Conservation (phyloP, 2,113 vertebrate genomes). For the Chaenogobius annularis region DNA sequence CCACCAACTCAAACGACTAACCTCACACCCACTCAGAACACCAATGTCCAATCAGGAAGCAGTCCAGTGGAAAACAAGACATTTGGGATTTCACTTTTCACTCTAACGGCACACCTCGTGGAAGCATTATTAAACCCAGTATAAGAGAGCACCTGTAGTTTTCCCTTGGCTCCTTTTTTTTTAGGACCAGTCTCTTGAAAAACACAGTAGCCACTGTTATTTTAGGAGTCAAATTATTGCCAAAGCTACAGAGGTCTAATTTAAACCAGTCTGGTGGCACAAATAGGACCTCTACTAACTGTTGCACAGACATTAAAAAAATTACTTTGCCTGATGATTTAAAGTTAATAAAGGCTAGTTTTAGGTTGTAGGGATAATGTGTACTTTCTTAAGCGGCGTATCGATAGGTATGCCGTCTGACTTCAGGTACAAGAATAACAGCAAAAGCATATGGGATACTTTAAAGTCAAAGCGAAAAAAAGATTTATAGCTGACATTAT, state of each 20-base stretch:
- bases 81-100: constrained; percentile 32
- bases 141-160: constrained; percentile 60
- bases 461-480: neutral
- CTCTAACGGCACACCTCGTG: constrained; percentile 42
- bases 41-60: constrained; percentile 43
- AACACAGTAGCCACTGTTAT: constrained; percentile 73
- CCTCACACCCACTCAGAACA: constrained; percentile 12
- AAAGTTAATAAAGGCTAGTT: constrained; percentile 32
- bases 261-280: constrained; percentile 47
- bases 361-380: constrained; percentile 45
- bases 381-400: constrained; percentile 15
- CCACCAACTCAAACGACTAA: neutral
- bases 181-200: constrained; percentile 58
- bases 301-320: constrained; percentile 15
- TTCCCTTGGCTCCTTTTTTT: constrained; percentile 59
- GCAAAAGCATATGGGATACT: constrained; percentile 24
- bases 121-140: constrained; percentile 34
- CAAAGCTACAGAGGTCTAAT: constrained; percentile 49
- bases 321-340: constrained; percentile 20
- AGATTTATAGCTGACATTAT: neutral
- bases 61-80: constrained; percentile 51
- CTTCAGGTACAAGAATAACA: constrained; percentile 44
- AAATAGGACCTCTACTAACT: constrained; percentile 45
- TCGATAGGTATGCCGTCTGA: constrained; percentile 30
- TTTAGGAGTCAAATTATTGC: constrained; percentile 65